phyloP scores from a whole-genome alignment of 2,113 vertebrate genomes.

The Sula dactylatra region DNA sequence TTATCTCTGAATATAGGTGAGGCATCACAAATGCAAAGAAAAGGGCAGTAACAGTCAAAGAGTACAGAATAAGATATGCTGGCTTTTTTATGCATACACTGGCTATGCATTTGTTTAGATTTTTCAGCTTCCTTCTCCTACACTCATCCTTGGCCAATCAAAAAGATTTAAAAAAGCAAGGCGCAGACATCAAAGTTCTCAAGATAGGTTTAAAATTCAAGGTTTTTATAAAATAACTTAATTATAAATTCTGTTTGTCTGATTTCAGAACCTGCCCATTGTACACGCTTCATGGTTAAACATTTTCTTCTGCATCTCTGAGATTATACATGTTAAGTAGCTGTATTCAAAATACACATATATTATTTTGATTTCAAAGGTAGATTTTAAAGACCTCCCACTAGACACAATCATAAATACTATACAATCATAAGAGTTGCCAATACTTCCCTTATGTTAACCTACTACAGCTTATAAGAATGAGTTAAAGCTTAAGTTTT shows the following conservation, averaged over 20 bases:
- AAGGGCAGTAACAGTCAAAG: not conserved
- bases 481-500: not conserved
- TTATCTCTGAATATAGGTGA: not conserved
- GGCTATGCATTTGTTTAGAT: not conserved
- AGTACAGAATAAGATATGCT: not conserved
- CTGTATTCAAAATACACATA: not conserved
- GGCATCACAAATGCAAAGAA: not conserved
- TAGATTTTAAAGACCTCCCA: not conserved
- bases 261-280: not conserved
- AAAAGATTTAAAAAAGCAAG: not conserved
- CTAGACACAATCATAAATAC: not conserved
- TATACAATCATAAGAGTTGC: not conserved
- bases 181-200: not conserved
- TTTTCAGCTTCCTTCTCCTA: not conserved
- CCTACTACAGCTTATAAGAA: not conserved
- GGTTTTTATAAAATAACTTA: not conserved
- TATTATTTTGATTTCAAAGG: not conserved
- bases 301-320: not conserved
- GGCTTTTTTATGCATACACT: not conserved
- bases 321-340: not conserved
- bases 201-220: not conserved
- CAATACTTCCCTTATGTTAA: not conserved
- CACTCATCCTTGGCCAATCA: not conserved
- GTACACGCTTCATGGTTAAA: not conserved
- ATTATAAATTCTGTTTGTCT: not conserved